Evolutionary conservation across 1,140 invertebrate species (phyloP).

Genomic region (Dreissena rostriformis): DNA sequence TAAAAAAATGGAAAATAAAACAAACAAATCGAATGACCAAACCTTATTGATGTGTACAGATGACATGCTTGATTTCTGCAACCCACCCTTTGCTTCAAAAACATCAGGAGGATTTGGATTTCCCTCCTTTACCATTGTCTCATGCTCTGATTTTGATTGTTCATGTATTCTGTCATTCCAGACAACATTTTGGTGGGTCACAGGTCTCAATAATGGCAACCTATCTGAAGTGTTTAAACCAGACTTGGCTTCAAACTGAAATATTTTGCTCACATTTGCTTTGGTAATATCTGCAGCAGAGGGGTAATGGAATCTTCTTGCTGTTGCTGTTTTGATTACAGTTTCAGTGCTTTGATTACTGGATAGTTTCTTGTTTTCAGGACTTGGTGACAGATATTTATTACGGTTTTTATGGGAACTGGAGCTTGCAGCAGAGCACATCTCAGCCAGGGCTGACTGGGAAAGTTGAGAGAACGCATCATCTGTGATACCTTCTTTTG

Average conservation of each 20-base stretch:
- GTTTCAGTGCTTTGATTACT: background rate
- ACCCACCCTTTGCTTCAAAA: no score
- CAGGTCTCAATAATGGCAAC: constrained; percentile 17
- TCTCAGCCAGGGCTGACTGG: constrained; percentile 57
- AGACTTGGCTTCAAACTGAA: constrained; percentile 24
- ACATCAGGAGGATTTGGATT: background rate
- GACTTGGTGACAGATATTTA: no score
- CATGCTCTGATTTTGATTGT: background rate
- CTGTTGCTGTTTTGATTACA: background rate
- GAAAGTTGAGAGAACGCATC: constrained; percentile 64
- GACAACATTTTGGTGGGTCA: constrained; percentile 26
- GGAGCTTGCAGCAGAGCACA: constrained; percentile 49
- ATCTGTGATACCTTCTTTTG: constrained; percentile 24
- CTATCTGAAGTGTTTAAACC: constrained; percentile 32
- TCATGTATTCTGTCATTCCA: constrained; percentile 15
- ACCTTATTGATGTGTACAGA: no score
- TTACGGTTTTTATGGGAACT: background rate
- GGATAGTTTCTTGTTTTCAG: no score
- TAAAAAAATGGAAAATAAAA: no score
- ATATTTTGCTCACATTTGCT: constrained; percentile 53
- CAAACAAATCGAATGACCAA: no score
- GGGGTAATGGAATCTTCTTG: constrained; percentile 64
- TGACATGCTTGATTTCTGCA: no score
- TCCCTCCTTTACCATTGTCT: no score
- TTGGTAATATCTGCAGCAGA: constrained; percentile 56